These are phyloP conservation scores for Copidosoma aretas DNA, from an alignment of 2,888 invertebrate genomes.

Conservation along the genomic window DNA sequence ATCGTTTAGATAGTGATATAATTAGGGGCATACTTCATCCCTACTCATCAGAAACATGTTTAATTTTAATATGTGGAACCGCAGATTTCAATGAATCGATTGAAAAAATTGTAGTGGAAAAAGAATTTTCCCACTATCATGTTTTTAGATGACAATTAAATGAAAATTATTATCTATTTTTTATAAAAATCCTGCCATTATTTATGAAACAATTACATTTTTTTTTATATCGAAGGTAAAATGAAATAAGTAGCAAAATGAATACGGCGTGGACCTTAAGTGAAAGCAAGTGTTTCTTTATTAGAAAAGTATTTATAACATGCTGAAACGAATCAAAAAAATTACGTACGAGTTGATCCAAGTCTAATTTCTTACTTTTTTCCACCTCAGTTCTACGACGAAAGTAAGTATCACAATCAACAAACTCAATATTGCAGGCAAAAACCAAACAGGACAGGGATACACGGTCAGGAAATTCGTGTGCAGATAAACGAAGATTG, in stretches of 20 bases:
- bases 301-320: background rate
- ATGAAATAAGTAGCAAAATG: background rate
- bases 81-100: constrained; percentile 49
- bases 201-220: no score
- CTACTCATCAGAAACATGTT: constrained; percentile 43
- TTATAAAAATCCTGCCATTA: no score
- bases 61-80: constrained; percentile 57
- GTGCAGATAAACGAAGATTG: constrained; percentile 71
- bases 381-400: constrained; percentile 36
- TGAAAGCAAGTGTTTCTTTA: background rate
- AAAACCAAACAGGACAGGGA: constrained; percentile 48
- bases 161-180: no score
- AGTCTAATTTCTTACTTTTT: constrained; percentile 4
- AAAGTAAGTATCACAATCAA: constrained; percentile 40
- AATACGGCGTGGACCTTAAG: background rate
- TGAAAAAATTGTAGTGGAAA: constrained; percentile 43
- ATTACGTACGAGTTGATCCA: background rate
- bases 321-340: no score
- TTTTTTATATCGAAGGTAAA: background rate
- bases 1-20: constrained; percentile 45
- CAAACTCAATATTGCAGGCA: constrained; percentile 41
- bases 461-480: constrained; percentile 46
- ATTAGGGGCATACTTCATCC: constrained; percentile 42
- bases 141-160: constrained; percentile 46
- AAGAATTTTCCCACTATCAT: constrained; percentile 46